Percentiles rank a stretch among this genome's conserved stretches.
phyloP scores from a whole-genome alignment of 2,797 vertebrate genomes.

The Gorsachius magnificus region DNA sequence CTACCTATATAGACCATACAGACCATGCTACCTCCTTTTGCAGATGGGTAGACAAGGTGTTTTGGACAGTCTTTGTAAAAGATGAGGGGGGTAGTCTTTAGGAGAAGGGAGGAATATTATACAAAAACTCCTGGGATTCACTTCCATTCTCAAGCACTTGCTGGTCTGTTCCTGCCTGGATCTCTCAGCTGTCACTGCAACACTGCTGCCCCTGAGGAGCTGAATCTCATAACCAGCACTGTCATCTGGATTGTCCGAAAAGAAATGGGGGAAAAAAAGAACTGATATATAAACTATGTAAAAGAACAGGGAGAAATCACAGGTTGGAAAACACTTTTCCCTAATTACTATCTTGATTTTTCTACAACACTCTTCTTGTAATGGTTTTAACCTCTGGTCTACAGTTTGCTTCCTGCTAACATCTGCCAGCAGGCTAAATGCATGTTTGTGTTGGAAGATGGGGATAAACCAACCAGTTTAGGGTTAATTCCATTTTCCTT shows the following conservation, averaged over 20 bases:
- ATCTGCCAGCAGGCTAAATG: not conserved
- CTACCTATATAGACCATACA: not conserved
- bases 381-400: not conserved
- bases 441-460: not conserved
- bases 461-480: not conserved
- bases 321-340: not conserved
- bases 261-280: not conserved
- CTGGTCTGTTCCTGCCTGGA: not conserved
- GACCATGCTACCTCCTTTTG: not conserved
- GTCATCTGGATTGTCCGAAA: not conserved
- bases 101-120: not conserved
- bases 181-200: not conserved
- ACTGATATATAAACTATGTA: not conserved
- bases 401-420: not conserved
- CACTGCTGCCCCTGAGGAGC: not conserved
- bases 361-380: not conserved
- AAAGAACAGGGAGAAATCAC: not conserved
- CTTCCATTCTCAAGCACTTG: not conserved
- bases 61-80: not conserved
- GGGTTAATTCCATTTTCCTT: not conserved
- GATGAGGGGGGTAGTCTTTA: not conserved
- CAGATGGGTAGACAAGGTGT: not conserved
- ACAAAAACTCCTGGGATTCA: not conserved
- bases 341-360: not conserved
- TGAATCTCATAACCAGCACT: not conserved